Conservation (phyloP, 2,797 vertebrate genomes). For the Dendrocincla fuliginosa region DNA sequence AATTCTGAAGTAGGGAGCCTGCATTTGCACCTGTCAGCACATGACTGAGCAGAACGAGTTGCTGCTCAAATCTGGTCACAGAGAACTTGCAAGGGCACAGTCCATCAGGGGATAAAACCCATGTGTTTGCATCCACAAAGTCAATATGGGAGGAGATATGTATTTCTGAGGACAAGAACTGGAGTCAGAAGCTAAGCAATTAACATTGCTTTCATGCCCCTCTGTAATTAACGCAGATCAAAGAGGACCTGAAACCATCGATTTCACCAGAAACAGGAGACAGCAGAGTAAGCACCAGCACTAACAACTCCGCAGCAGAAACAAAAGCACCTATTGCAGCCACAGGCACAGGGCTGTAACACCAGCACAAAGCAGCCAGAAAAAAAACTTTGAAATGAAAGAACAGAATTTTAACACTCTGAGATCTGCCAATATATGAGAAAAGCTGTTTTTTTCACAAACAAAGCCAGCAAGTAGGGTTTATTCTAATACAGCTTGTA, state of each 20-base stretch:
- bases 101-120: neutral
- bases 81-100: neutral
- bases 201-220: slow-evolving; percentile 63
- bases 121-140: neutral
- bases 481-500: neutral
- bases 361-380: neutral
- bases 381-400: neutral
- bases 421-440: neutral
- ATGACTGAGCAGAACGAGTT: neutral
- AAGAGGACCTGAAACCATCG: slow-evolving; percentile 17
- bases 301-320: neutral
- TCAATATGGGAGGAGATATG: slow-evolving; percentile 4
- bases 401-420: neutral
- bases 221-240: slow-evolving; percentile 65
- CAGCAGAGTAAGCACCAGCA: neutral
- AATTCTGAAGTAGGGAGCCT: neutral
- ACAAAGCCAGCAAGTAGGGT: neutral
- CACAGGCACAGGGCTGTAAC: neutral
- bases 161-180: slow-evolving; percentile 16
- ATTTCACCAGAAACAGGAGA: slow-evolving; percentile 40
- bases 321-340: neutral
- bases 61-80: neutral
- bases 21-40: neutral
- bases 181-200: slow-evolving; percentile 59
- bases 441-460: neutral